These are phyloP conservation scores for Cancer borealis DNA, from an alignment of 2,888 invertebrate species.

Conservation along the genomic window DNA sequence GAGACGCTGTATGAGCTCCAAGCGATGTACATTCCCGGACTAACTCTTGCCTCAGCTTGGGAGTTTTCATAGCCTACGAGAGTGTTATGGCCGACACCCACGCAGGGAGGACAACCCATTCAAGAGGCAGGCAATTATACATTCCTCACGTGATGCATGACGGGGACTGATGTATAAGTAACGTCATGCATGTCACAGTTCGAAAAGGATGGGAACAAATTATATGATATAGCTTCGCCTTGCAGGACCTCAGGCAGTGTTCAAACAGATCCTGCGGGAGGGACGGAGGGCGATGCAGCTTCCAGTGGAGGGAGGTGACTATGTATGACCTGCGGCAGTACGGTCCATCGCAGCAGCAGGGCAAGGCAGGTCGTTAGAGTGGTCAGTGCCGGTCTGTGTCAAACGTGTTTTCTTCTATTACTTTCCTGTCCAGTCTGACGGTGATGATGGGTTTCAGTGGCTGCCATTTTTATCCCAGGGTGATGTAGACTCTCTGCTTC, in stretches of 20 bases:
- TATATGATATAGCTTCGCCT: not conserved
- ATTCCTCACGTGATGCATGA: not conserved
- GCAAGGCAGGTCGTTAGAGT: conserved; percentile 42
- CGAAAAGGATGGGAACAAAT: not conserved
- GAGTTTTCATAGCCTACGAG: not conserved
- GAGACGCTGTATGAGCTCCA: not conserved
- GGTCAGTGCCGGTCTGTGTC: conserved; percentile 17
- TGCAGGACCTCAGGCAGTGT: not conserved
- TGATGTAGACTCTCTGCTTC: not conserved
- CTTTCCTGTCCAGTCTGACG: conserved; percentile 46
- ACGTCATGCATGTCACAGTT: not conserved
- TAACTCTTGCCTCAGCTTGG: not conserved
- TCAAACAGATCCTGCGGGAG: not conserved
- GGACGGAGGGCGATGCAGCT: not conserved
- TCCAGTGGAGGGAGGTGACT: not conserved
- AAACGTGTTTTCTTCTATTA: conserved; percentile 54
- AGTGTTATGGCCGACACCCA: not conserved
- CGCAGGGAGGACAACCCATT: not conserved
- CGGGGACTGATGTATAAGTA: not conserved
- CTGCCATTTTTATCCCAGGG: not conserved
- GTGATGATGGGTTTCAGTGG: conserved; percentile 35
- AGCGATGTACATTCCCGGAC: not conserved
- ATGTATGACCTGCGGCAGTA: not conserved
- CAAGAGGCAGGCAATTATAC: not conserved
- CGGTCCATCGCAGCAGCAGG: not conserved